Evolutionary conservation across 2,113 vertebrate species (phyloP), one percentile per base, ranked within the genome.

Genomic region (Nanorana parkeri): DNA sequence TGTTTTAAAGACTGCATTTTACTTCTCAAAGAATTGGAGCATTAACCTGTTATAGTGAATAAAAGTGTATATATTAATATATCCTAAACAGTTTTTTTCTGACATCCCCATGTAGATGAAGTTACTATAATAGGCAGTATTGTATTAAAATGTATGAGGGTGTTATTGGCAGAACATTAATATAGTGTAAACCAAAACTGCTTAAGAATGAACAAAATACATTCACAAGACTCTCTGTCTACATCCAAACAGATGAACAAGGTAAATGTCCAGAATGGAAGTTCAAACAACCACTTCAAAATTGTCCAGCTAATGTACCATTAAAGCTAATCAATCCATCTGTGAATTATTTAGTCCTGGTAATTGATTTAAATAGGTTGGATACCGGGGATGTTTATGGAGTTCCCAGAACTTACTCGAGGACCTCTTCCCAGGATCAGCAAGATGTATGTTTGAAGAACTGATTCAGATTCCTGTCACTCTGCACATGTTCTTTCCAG

Each of bases 271-370:
- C 23, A 32, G 47, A 67, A 54, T 15, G 56, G 17, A 68, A 56
- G 26, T 56, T 78, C 64, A 56, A 54, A 67, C 51, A 24, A 23
- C 13, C 51, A 64, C 13, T 47, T 78, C 47, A 36, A 41, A n/a
- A 32, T 32, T 6, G 17, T 54, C 20, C 64, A 17, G 26, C 77
- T 78, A 78, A 78, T 78, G 77, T 68, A 26, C 77, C 77, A 78
- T 78, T 78, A 78, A 78, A 16, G 28, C 20, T 54, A 78, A 78
- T 78, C 77, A 78, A 78, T 67, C 64, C 23, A 78, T 78, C 17
- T 68, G 77, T 68, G 52, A 78, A 78, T 78, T 78, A 78, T 78
- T 78, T 67, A 78, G 64, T 56, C 51, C 20, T 78, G 52, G 64
- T 78, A 78, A 78, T 78, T 78, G 64, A 78, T 55, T 68, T 20